Conservation (phyloP, 92 coral and sea anemone species). For the Epizoanthus ramosus region DNA sequence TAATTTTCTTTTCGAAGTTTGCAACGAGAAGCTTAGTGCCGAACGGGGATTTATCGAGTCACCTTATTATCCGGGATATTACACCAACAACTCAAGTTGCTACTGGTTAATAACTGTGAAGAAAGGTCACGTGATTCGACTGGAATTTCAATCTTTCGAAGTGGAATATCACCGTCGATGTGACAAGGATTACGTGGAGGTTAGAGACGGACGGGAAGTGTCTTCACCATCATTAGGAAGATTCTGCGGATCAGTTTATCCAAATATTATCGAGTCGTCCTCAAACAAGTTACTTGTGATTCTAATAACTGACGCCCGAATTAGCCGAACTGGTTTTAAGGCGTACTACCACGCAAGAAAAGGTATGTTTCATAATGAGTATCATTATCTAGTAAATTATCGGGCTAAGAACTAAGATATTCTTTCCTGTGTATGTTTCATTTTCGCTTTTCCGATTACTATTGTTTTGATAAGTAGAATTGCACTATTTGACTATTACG, state of each 20-base stretch:
- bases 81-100: slow-evolving; percentile 53
- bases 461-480: too few species aligned
- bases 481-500: too few species aligned
- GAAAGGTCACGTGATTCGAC: slow-evolving; percentile 55
- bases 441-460: too few species aligned
- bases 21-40: slow-evolving; percentile 25
- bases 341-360: slow-evolving; percentile 35
- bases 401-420: too few species aligned
- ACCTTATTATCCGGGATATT: slow-evolving; percentile 75
- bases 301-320: slow-evolving; percentile 43
- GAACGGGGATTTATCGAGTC: slow-evolving; percentile 66
- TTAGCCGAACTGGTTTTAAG: slow-evolving; percentile 57
- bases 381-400: too few species aligned
- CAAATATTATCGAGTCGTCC: slow-evolving; percentile 52
- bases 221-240: slow-evolving; percentile 39
- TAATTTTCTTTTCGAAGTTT: slow-evolving; percentile 12
- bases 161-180: slow-evolving; percentile 61
- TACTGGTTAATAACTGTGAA: slow-evolving; percentile 62
- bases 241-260: slow-evolving; percentile 69
- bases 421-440: too few species aligned
- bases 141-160: slow-evolving; percentile 57
- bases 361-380: not conserved
- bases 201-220: slow-evolving; percentile 48
- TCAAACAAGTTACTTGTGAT: slow-evolving; percentile 57
- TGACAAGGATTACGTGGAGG: slow-evolving; percentile 57